These are phyloP conservation scores for Trachythela sp. DNA, from an alignment of 64 coral and sea anemone genomes.

Conservation along the genomic window DNA sequence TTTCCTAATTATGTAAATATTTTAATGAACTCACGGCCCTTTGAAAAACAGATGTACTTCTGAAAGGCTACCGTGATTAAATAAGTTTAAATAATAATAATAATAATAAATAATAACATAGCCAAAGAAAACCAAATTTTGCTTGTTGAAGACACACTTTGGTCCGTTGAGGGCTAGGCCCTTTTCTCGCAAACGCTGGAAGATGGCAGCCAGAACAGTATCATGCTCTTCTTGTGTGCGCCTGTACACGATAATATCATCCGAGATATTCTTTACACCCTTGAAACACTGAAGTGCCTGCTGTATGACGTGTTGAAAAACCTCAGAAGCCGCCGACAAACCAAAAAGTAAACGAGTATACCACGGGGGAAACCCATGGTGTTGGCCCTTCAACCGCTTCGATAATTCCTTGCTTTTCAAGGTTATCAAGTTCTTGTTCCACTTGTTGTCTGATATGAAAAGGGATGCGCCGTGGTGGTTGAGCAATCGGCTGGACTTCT, in stretches of 20 bases:
- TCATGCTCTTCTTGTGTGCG: neutral
- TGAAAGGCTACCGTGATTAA: too few species aligned
- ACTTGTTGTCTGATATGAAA: neutral
- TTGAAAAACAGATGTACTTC: too few species aligned
- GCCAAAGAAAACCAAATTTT: neutral
- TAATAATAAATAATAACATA: too few species aligned
- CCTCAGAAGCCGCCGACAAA: neutral
- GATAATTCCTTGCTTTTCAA: neutral
- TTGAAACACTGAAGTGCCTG: neutral
- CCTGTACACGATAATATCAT: neutral
- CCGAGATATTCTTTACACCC: neutral
- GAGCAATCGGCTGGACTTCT: neutral
- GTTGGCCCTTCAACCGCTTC: neutral
- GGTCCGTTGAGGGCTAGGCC: neutral
- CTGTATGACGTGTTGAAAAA: neutral
- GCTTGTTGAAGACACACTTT: slow-evolving; percentile 5
- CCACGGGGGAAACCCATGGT: slow-evolving; percentile 6
- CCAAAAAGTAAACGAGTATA: neutral
- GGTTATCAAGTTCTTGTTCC: neutral
- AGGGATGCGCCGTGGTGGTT: neutral
- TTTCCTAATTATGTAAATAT: too few species aligned
- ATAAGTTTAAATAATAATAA: too few species aligned
- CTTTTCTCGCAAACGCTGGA: neutral
- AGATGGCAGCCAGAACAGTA: neutral
- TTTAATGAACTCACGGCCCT: too few species aligned